Evolutionary conservation across 2,888 invertebrate species (phyloP).

Genomic region (Protophormia terraenovae): DNA sequence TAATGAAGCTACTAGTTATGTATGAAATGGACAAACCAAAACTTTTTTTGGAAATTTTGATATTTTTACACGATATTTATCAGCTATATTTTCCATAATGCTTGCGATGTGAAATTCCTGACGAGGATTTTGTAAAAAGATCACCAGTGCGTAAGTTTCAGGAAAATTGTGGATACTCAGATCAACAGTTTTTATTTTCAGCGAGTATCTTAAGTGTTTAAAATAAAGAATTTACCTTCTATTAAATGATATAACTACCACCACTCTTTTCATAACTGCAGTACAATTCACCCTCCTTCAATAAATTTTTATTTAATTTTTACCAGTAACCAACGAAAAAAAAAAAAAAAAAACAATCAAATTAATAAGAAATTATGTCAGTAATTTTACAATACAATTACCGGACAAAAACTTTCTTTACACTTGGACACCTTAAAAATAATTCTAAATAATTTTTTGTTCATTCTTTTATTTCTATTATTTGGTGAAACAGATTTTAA

Average conservation of each 20-base stretch:
- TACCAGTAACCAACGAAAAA: neutral
- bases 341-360: slow-evolving; percentile 46
- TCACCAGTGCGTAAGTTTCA: too few relatives aligned
- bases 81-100: too few relatives aligned
- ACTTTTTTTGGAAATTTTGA: too few relatives aligned
- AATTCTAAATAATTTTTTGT: slow-evolving; percentile 59
- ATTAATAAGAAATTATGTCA: slow-evolving; percentile 67
- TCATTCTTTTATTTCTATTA: slow-evolving; percentile 13
- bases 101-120: too few relatives aligned
- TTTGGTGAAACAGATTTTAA: slow-evolving; percentile 58
- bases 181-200: too few relatives aligned
- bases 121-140: too few relatives aligned
- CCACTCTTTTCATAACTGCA: neutral
- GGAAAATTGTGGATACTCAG: too few relatives aligned
- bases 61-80: too few relatives aligned
- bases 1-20: too few relatives aligned
- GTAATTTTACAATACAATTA: slow-evolving; percentile 64
- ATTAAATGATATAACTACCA: neutral
- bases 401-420: slow-evolving; percentile 42
- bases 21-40: too few relatives aligned
- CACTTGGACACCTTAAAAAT: slow-evolving; percentile 43
- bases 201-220: too few relatives aligned
- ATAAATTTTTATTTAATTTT: neutral
- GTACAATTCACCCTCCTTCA: neutral
- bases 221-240: neutral